These are phyloP conservation scores for Xanthorhoe designata DNA, from an alignment of 2,888 invertebrate species.

Conservation along the genomic window DNA sequence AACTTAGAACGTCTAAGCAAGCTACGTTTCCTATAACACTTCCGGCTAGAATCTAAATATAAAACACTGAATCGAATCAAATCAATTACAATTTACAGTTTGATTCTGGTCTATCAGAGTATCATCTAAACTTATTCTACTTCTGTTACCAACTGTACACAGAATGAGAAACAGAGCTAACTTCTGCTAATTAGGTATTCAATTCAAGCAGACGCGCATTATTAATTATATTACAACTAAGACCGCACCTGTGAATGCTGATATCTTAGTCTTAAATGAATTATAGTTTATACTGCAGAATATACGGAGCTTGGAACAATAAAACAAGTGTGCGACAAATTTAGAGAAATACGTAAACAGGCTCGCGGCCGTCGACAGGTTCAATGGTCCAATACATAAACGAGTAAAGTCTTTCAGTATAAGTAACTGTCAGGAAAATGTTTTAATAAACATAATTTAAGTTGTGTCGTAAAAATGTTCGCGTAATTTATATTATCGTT, in stretches of 20 bases:
- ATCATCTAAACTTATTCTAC: no score
- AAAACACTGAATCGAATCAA: no score
- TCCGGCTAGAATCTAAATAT: no score
- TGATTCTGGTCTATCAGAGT: no score
- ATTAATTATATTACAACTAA: constrained; percentile 36
- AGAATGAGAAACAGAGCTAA: constrained; percentile 31
- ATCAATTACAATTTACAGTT: no score
- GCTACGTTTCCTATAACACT: no score
- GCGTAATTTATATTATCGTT: background rate
- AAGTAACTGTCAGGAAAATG: no score
- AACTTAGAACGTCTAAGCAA: no score
- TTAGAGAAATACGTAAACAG: background rate
- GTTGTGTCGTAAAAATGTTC: background rate
- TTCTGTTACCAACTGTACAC: constrained; percentile 2
- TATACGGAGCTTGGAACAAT: background rate
- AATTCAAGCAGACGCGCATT: constrained; percentile 36
- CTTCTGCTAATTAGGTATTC: constrained; percentile 39
- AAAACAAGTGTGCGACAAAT: background rate
- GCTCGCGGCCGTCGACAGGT: background rate
- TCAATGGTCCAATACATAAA: no score
- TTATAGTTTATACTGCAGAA: background rate
- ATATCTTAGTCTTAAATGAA: constrained; percentile 4
- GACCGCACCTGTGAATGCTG: constrained; percentile 15
- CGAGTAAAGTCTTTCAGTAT: no score
- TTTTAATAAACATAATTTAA: background rate